Evolutionary conservation across 2,113 vertebrate genomes (phyloP), one percentile per base, ranked within the genome.

Genomic region (Nothocercus julius): DNA sequence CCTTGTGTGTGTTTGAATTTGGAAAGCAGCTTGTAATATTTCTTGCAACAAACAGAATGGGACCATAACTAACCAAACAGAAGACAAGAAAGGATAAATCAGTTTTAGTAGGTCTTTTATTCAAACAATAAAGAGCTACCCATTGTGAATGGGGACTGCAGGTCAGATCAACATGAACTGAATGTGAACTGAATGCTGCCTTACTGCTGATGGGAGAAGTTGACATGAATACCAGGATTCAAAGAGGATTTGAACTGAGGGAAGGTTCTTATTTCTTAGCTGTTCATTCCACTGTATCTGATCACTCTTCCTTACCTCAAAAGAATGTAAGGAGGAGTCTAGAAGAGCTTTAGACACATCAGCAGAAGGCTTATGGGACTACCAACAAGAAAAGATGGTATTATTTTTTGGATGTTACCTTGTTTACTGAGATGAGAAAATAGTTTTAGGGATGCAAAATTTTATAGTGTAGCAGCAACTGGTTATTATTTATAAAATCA

Each of bases 21-120:
- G 40, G 59, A 44, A 83, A 96, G 28, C 44, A 73, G 32, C 49
- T 86, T 69, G 63, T 77, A 8, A 10, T 80, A 45, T 80, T 90
- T 86, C 61, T 84, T 66, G 63, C 77, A 74, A 40, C 54, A 92
- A 87, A 67, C 19, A 4, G 49, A 66, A 87, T 53, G 61, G 61
- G 51, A 81, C 66, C 2, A 1, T 86, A 84, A 36, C 34, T 74
- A 70, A 84, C 44, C 16, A 78, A 89, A 64, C 19, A 90, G 51
- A 80, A 87, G 40, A 25, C 44, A 85, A 30, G 61, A 67, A 40
- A 72, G 21, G 27, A 56, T 87, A 68, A 59, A 85, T 75, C 15
- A 24, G 20, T 49, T 87, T 75, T 49, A 82, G n/a, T 10, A 75
- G 69, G 45, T n/a, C 32, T 92, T 77, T 42, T 69, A 42, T 27